These are phyloP conservation scores for Epirrhoe alternata DNA, from an alignment of 2,888 invertebrate species.

Conservation along the genomic window DNA sequence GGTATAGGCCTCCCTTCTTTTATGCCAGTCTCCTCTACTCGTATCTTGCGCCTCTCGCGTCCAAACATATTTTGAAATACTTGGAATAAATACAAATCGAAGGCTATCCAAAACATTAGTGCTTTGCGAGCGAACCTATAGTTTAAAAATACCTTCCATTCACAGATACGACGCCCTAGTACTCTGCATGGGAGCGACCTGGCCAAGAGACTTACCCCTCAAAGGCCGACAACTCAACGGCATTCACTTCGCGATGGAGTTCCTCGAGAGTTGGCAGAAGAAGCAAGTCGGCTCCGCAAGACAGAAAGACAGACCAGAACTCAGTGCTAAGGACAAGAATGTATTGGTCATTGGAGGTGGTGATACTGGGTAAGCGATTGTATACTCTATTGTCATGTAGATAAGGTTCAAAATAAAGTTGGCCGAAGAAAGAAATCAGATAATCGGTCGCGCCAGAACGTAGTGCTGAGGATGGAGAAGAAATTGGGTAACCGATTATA, in stretches of 20 bases:
- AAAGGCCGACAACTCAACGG: slow-evolving; percentile 95
- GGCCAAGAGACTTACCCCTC: slow-evolving; percentile 96
- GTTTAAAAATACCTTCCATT: neutral
- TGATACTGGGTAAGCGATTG: slow-evolving; percentile 88
- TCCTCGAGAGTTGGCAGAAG: slow-evolving; percentile 98
- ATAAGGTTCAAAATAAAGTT: neutral
- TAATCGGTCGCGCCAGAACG: no score
- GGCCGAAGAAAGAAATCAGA: no score
- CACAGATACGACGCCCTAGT: slow-evolving; percentile 93
- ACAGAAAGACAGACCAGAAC: slow-evolving; percentile 72
- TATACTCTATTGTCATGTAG: neutral
- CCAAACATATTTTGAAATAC: no score
- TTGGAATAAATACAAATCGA: no score
- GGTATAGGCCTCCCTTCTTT: no score
- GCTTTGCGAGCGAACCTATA: no score
- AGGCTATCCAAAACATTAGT: no score
- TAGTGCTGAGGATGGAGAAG: no score
- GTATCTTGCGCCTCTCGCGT: no score
- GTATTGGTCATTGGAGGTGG: slow-evolving; percentile 96
- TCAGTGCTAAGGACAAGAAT: slow-evolving; percentile 96
- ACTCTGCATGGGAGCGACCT: slow-evolving; percentile 97
- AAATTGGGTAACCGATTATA: no score
- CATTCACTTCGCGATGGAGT: slow-evolving; percentile 99
- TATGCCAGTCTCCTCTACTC: no score
- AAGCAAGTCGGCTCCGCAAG: slow-evolving; percentile 90